Evolutionary conservation across 2,888 invertebrate species (phyloP).

Genomic region (Athalia rosae): DNA sequence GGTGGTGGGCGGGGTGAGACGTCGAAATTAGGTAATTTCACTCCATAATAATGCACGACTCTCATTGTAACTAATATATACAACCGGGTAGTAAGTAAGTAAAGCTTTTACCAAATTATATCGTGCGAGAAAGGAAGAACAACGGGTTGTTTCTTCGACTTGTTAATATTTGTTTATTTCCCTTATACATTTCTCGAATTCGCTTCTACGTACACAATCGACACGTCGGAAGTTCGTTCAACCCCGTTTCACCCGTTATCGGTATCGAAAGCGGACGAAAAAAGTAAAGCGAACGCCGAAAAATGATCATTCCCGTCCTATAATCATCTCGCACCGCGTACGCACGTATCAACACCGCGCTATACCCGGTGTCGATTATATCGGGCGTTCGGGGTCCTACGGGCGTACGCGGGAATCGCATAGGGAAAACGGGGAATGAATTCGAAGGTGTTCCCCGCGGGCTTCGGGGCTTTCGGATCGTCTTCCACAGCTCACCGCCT

Average conservation of each 20-base stretch:
- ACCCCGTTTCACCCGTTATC: too few relatives aligned
- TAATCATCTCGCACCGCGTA: too few relatives aligned
- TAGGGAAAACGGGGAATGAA: conserved; percentile 22
- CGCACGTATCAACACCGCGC: background rate
- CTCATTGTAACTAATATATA: conserved; percentile 52
- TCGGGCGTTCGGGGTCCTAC: background rate
- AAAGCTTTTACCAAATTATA: background rate
- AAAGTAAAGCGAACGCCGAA: too few relatives aligned
- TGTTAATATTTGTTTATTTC: too few relatives aligned
- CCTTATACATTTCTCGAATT: too few relatives aligned
- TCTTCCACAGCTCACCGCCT: conserved; percentile 35
- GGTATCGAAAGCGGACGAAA: too few relatives aligned
- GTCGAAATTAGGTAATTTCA: conserved; percentile 73
- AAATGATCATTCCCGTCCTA: too few relatives aligned
- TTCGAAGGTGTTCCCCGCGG: conserved; percentile 20
- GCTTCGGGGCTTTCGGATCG: conserved; percentile 30
- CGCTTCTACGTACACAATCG: too few relatives aligned
- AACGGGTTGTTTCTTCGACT: background rate
- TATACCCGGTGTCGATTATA: conserved; percentile 23
- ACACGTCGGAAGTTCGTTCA: too few relatives aligned
- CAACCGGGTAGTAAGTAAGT: background rate
- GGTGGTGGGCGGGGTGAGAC: conserved; percentile 61
- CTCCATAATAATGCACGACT: conserved; percentile 71
- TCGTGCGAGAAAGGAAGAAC: conserved; percentile 16
- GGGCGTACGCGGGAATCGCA: background rate